A percentile compares a stretch with the other conserved stretches of the same genome.
These are phyloP conservation scores for Drosophila ananassae DNA, from an alignment of 1,140 invertebrate species.

Conservation along the genomic window DNA sequence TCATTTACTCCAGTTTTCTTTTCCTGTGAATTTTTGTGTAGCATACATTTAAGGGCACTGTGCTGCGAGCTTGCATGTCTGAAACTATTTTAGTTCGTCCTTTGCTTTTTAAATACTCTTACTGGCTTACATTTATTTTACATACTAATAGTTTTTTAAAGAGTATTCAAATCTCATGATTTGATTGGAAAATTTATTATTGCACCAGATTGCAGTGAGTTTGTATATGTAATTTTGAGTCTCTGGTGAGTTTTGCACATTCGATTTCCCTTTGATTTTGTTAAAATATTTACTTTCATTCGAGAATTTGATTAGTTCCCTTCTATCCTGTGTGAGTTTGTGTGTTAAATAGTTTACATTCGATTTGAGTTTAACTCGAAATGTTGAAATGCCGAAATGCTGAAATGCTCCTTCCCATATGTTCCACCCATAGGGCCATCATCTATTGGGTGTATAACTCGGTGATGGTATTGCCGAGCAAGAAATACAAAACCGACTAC, in stretches of 20 bases:
- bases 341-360: slow-evolving; percentile 34
- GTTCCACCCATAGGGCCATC: slow-evolving; percentile 87
- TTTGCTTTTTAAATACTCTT: not conserved
- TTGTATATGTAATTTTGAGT: not conserved
- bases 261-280: slow-evolving; percentile 51
- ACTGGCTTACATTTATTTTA: not conserved
- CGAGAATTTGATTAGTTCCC: slow-evolving; percentile 56
- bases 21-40: slow-evolving; percentile 17
- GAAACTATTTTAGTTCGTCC: not conserved
- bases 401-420: not conserved
- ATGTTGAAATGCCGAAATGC: slow-evolving; percentile 17
- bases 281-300: slow-evolving; percentile 63
- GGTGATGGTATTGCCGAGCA: slow-evolving; percentile 92
- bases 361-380: slow-evolving; percentile 34
- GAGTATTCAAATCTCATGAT: not conserved
- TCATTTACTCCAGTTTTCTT: slow-evolving; percentile 6
- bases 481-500: slow-evolving; percentile 91
- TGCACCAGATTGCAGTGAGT: slow-evolving; percentile 29
- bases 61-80: not conserved
- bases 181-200: slow-evolving; percentile 13
- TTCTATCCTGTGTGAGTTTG: slow-evolving; percentile 5
- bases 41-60: slow-evolving; percentile 30
- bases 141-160: not conserved
- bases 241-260: slow-evolving; percentile 18
- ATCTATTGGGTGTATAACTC: slow-evolving; percentile 96